Conservation (phyloP, 2,888 invertebrate genomes). For the Odontomyia ornata region DNA sequence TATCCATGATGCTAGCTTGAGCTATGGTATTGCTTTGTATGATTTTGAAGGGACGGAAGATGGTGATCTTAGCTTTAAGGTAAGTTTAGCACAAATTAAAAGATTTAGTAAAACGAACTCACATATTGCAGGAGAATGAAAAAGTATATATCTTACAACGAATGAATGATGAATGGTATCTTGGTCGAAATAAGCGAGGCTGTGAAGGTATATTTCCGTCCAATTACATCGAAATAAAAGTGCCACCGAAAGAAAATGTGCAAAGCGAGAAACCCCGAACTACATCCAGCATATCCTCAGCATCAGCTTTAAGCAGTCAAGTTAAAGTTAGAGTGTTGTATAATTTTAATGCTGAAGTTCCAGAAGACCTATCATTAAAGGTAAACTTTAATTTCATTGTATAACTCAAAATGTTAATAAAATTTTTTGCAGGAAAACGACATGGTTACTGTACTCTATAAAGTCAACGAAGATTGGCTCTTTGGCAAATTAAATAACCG, state of each 20-base stretch:
- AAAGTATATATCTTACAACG: conserved; percentile 75
- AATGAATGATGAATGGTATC: conserved; percentile 83
- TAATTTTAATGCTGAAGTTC: conserved; percentile 73
- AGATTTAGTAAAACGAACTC: neutral
- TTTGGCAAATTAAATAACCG: conserved; percentile 75
- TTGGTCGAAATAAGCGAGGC: conserved; percentile 73
- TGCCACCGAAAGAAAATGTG: conserved; percentile 69
- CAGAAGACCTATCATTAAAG: conserved; percentile 68
- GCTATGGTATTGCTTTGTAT: conserved; percentile 81
- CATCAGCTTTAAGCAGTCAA: conserved; percentile 39
- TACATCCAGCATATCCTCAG: conserved; percentile 4
- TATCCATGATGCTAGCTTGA: conserved; percentile 62
- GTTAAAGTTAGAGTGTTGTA: conserved; percentile 73
- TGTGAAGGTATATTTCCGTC: conserved; percentile 84
- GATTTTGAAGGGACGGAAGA: conserved; percentile 79
- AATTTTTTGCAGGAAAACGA: conserved; percentile 67
- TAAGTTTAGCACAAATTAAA: conserved; percentile 63
- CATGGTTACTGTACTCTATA: conserved; percentile 71
- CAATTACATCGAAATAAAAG: conserved; percentile 79
- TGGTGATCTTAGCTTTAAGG: conserved; percentile 82
- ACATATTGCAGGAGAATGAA: conserved; percentile 71
- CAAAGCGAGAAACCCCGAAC: neutral
- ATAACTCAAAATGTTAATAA: conserved; percentile 51
- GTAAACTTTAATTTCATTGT: conserved; percentile 56
- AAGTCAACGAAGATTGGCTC: conserved; percentile 81